Conservation (phyloP, 2,888 invertebrate species). For the Sphaerophoria rueppellii region DNA sequence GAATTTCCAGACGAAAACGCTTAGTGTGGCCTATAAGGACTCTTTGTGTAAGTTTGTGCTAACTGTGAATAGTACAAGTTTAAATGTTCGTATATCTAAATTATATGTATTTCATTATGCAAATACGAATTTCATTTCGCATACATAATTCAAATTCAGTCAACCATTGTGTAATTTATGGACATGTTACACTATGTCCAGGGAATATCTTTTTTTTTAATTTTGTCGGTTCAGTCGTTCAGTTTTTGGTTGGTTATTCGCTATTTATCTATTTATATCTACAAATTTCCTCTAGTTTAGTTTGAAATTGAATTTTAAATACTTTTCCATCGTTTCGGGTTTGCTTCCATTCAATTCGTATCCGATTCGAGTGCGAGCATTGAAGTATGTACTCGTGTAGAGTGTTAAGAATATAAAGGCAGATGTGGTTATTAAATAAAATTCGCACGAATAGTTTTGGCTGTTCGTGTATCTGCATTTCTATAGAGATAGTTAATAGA, state of each 20-base stretch:
- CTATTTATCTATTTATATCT: neutral
- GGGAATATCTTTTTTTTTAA: constrained; percentile 33
- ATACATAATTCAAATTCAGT: constrained; percentile 72
- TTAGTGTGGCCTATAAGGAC: constrained; percentile 52
- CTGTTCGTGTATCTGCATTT: constrained; percentile 12
- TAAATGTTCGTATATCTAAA: neutral
- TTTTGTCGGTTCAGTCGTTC: constrained; percentile 31
- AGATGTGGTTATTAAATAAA: constrained; percentile 69
- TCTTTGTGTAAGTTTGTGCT: constrained; percentile 4
- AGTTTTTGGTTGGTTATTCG: constrained; percentile 5
- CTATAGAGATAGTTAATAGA: too few relatives aligned
- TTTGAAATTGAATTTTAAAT: constrained; percentile 64
- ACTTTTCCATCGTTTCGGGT: constrained; percentile 59
- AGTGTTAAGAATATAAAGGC: constrained; percentile 50
- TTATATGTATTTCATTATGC: constrained; percentile 60
- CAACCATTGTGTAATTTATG: constrained; percentile 71
- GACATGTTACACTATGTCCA: constrained; percentile 56
- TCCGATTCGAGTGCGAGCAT: neutral
- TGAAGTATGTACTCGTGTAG: neutral
- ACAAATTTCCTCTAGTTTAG: constrained; percentile 30
- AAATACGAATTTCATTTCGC: constrained; percentile 67
- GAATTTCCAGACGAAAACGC: constrained; percentile 66
- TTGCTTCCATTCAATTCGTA: neutral
- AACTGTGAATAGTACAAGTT: neutral
- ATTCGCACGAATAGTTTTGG: constrained; percentile 54